phyloP scores from a whole-genome alignment of 2,888 invertebrate genomes.

The Drosophila subquinaria region DNA sequence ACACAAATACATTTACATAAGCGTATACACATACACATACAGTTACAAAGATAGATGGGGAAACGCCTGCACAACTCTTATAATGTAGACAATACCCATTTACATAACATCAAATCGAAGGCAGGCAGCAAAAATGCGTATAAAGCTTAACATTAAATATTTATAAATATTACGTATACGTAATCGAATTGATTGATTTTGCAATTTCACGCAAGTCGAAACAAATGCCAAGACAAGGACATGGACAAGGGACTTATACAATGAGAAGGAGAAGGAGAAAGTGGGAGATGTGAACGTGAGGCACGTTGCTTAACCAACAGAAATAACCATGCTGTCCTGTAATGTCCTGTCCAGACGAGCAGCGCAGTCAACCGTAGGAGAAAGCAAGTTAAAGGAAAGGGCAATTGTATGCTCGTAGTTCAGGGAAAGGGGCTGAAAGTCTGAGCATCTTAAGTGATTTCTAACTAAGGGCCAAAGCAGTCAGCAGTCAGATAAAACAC shows the following conservation, averaged over 20 bases:
- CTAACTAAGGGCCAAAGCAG: conserved; percentile 47
- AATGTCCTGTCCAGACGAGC: conserved; percentile 19
- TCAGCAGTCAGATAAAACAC: conserved; percentile 68
- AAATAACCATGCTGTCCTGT: conserved; percentile 11
- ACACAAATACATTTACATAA: background rate
- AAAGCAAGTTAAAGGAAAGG: conserved; percentile 21
- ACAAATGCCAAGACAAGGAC: conserved; percentile 54
- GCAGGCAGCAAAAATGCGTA: conserved; percentile 49
- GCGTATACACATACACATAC: background rate
- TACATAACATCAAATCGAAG: conserved; percentile 57
- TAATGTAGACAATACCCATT: conserved; percentile 60
- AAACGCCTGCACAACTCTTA: conserved; percentile 11
- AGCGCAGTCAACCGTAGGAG: conserved; percentile 32
- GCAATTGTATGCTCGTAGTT: conserved; percentile 7
- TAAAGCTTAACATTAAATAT: conserved; percentile 80
- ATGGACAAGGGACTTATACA: conserved; percentile 31
- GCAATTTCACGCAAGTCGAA: conserved; percentile 74
- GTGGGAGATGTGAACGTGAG: background rate
- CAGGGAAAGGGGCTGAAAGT: conserved; percentile 5
- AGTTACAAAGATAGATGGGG: background rate
- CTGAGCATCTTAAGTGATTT: conserved; percentile 70
- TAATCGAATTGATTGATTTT: conserved; percentile 83
- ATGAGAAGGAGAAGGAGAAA: background rate
- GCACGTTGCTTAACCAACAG: conserved; percentile 1
- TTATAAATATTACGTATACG: conserved; percentile 81